A percentile compares a stretch with the other conserved stretches of the same genome.
Conservation (phyloP, 2,888 invertebrate species). For the Drosophila cracens region DNA sequence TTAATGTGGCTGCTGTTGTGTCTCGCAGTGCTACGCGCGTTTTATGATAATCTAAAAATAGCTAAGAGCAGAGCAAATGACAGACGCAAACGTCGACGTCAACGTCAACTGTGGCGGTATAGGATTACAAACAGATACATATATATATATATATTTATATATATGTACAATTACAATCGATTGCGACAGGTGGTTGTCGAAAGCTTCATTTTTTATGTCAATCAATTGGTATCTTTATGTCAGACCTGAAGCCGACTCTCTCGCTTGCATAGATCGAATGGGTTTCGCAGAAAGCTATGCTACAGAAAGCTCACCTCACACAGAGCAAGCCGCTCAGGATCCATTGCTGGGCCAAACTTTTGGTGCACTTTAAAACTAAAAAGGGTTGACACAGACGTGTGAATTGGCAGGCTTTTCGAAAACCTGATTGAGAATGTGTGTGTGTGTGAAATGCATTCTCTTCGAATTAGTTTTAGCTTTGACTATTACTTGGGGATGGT, state of each 20-base stretch:
- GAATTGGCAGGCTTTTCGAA: slow-evolving; percentile 15
- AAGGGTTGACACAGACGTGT: not conserved
- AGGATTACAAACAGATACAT: slow-evolving; percentile 37
- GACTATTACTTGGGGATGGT: slow-evolving; percentile 22
- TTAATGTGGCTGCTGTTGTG: slow-evolving; percentile 34
- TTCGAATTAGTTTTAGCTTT: slow-evolving; percentile 22
- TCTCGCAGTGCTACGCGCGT: slow-evolving; percentile 38
- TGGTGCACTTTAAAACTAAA: too few relatives aligned
- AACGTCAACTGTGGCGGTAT: slow-evolving; percentile 29
- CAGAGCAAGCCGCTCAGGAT: not conserved
- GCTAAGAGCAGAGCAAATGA: slow-evolving; percentile 53
- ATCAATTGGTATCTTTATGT: not conserved
- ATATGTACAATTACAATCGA: not conserved
- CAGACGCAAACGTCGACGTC: slow-evolving; percentile 20
- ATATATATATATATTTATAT: not conserved
- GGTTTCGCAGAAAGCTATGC: slow-evolving; percentile 51
- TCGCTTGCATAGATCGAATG: not conserved
- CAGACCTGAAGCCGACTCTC: not conserved
- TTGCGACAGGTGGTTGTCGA: slow-evolving; percentile 41
- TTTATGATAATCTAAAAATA: slow-evolving; percentile 57
- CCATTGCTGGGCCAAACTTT: slow-evolving; percentile 7
- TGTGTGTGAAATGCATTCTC: slow-evolving; percentile 17
- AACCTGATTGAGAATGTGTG: slow-evolving; percentile 22
- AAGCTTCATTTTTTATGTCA: not conserved
- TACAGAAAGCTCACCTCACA: slow-evolving; percentile 26